phyloP scores from a whole-genome alignment of 2,797 vertebrate genomes.

The Vipera latastei region DNA sequence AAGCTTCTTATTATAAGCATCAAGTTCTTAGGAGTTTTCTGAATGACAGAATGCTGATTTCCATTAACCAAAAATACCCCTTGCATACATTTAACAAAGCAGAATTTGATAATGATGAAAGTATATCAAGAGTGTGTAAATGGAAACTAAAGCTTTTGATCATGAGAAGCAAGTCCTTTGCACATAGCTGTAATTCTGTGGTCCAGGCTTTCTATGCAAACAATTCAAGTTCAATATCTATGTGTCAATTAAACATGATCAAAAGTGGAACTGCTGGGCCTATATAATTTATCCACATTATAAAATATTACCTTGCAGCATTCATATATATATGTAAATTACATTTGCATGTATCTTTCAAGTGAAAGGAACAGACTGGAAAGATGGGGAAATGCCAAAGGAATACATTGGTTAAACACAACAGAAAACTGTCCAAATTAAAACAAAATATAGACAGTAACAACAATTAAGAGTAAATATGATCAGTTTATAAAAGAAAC shows the following conservation, averaged over 20 bases:
- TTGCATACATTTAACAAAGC: not conserved
- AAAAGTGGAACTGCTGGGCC: not conserved
- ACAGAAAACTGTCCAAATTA: not conserved
- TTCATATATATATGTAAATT: not conserved
- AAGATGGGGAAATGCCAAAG: not conserved
- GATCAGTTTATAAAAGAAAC: not conserved
- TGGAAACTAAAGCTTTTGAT: not conserved
- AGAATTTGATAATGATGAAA: not conserved
- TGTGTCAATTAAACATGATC: not conserved
- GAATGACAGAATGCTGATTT: not conserved
- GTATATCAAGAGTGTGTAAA: not conserved
- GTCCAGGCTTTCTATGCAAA: not conserved
- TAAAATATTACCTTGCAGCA: not conserved
- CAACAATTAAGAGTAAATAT: not conserved
- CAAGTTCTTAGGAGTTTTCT: slow-evolving; percentile 1
- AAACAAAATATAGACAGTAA: not conserved
- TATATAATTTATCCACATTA: not conserved
- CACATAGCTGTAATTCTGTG: not conserved
- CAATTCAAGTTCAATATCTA: not conserved
- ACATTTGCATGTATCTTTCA: not conserved
- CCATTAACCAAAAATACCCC: not conserved
- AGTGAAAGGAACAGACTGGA: not conserved
- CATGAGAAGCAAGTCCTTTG: not conserved
- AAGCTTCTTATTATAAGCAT: slow-evolving; percentile 20
- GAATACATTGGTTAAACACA: not conserved